Conservation (phyloP, 1,140 invertebrate species). For the Drosophila kohkoa region DNA sequence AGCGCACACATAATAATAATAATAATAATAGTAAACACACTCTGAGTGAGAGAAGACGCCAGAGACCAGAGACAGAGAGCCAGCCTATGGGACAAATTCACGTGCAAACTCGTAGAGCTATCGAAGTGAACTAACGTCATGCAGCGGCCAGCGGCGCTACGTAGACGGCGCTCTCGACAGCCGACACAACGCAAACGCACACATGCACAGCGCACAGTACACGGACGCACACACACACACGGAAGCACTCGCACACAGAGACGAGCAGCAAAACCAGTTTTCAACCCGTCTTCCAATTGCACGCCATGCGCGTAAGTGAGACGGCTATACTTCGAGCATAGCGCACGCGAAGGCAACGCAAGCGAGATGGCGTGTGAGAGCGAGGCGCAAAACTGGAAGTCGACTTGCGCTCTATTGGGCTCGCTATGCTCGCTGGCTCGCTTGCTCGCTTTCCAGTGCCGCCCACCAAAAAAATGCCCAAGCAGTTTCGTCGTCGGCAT, state of each 20-base stretch:
- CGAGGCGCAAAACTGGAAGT: conserved; percentile 57
- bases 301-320: conserved; percentile 27
- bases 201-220: not conserved
- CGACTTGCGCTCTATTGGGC: conserved; percentile 79
- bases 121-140: conserved; percentile 85
- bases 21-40: conserved; percentile 16
- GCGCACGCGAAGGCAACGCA: not conserved
- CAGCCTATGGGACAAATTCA: conserved; percentile 70
- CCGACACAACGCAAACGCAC: conserved; percentile 40
- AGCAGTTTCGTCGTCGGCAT: conserved; percentile 30
- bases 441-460: conserved; percentile 60
- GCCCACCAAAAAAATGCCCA: conserved; percentile 51
- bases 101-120: conserved; percentile 85
- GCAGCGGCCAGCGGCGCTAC: conserved; percentile 78
- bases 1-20: conserved; percentile 27
- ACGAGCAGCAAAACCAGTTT: conserved; percentile 63
- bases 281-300: conserved; percentile 51
- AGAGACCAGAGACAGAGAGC: conserved; percentile 47
- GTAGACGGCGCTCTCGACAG: conserved; percentile 74
- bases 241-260: conserved; percentile 7
- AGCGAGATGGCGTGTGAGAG: conserved; percentile 44
- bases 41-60: conserved; percentile 49
- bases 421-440: conserved; percentile 51
- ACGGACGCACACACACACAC: conserved; percentile 9
- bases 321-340: conserved; percentile 9